phyloP scores from a whole-genome alignment of 2,888 invertebrate species.

The Lepeophtheirus nordmannii region DNA sequence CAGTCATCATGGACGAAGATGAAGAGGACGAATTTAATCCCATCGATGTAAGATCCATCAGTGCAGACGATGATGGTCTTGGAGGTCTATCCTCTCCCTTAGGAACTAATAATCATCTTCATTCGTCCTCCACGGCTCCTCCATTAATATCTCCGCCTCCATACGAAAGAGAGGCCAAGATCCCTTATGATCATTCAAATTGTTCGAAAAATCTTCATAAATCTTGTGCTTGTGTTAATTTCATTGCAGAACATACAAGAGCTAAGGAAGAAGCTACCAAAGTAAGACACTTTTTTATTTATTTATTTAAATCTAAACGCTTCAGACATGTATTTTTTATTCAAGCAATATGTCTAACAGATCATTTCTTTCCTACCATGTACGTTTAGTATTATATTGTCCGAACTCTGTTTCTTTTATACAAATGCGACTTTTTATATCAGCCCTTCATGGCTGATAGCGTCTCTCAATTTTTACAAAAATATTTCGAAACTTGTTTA shows the following conservation, averaged over 20 bases:
- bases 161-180: neutral
- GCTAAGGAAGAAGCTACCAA: slow-evolving; percentile 29
- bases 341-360: no score
- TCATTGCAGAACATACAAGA: slow-evolving; percentile 29
- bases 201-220: slow-evolving; percentile 28
- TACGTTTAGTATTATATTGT: no score
- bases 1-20: neutral
- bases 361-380: no score
- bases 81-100: neutral
- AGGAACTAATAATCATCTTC: neutral
- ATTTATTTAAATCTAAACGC: no score
- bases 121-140: neutral
- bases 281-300: slow-evolving; percentile 20
- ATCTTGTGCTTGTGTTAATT: slow-evolving; percentile 29
- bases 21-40: neutral
- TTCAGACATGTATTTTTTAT: no score
- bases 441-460: no score
- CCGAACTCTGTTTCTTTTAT: no score
- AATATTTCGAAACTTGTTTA: no score
- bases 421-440: no score
- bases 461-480: no score
- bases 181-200: slow-evolving; percentile 25
- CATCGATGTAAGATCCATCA: neutral
- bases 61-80: neutral
- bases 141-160: slow-evolving; percentile 6